phyloP scores from a whole-genome alignment of 30 jellyfish, hydroid and myxozoan genomes.

The Hydractinia symbiolongicarpus region DNA sequence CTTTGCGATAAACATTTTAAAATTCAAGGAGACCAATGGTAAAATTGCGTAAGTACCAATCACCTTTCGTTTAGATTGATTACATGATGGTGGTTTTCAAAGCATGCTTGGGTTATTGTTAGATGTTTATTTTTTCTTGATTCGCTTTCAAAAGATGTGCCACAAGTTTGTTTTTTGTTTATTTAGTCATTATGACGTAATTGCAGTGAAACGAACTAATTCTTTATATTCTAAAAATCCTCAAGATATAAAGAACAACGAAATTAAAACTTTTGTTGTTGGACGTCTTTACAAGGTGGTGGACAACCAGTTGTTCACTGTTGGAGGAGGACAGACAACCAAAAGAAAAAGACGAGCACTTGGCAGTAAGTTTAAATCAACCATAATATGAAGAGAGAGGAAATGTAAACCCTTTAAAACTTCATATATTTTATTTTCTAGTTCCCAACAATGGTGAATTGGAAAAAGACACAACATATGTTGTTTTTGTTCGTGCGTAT shows the following conservation, averaged over 20 bases:
- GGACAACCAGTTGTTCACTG: background rate
- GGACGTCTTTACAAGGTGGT: background rate
- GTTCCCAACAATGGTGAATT: background rate
- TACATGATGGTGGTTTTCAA: too few species aligned
- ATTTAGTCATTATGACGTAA: slow-evolving; percentile 2
- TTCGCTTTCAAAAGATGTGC: too few species aligned
- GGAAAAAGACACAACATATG: background rate
- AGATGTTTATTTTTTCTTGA: too few species aligned
- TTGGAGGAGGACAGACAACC: background rate
- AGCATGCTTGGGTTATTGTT: too few species aligned
- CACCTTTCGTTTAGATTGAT: background rate
- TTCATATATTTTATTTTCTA: background rate
- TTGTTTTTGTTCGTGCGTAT: slow-evolving; percentile 11
- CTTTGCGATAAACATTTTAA: background rate
- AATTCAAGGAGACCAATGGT: background rate
- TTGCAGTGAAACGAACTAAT: background rate
- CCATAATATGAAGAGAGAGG: background rate
- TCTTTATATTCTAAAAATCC: background rate
- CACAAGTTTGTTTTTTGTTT: background rate
- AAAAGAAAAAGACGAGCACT: slow-evolving; percentile 10
- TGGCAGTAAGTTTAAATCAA: background rate
- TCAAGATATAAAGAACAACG: background rate
- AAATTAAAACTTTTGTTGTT: background rate
- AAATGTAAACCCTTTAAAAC: background rate
- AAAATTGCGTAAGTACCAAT: background rate